These are phyloP conservation scores for Conistra vaccinii DNA, from an alignment of 2,888 invertebrate genomes.

Conservation along the genomic window DNA sequence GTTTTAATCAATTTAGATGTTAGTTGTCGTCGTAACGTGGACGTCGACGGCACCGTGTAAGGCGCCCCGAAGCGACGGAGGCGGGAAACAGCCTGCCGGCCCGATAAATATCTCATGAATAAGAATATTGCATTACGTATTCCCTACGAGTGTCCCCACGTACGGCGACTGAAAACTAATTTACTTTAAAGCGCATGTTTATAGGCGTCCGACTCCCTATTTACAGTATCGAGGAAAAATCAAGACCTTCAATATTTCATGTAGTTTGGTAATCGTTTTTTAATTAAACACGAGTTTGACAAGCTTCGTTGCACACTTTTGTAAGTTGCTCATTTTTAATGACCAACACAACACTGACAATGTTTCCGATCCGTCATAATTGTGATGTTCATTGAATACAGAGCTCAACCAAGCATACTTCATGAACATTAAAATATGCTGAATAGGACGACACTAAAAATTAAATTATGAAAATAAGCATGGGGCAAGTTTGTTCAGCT, in stretches of 20 bases:
- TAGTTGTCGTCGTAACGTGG: slow-evolving; percentile 35
- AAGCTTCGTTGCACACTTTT: background rate
- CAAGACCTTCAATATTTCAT: slow-evolving; percentile 8
- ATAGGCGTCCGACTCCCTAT: slow-evolving; percentile 26
- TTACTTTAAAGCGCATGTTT: slow-evolving; percentile 71
- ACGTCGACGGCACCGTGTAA: slow-evolving; percentile 29
- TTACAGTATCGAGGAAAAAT: slow-evolving; percentile 31
- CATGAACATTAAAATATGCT: slow-evolving; percentile 27
- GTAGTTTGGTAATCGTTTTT: background rate
- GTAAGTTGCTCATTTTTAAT: slow-evolving; percentile 2
- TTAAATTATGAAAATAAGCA: slow-evolving; percentile 13
- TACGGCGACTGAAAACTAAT: slow-evolving; percentile 71
- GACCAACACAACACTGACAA: background rate
- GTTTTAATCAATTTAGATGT: slow-evolving; percentile 62
- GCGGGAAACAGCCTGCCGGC: slow-evolving; percentile 58
- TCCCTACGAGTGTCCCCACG: slow-evolving; percentile 69
- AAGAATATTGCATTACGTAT: slow-evolving; percentile 86
- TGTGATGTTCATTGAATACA: background rate
- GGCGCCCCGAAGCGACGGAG: slow-evolving; percentile 3
- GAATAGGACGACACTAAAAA: slow-evolving; percentile 4
- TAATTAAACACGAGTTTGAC: background rate
- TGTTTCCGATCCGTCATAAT: background rate
- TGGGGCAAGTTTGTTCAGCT: slow-evolving; percentile 12
- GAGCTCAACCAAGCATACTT: slow-evolving; percentile 8
- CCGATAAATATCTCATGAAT: slow-evolving; percentile 87